Conservation (phyloP, 2,113 vertebrate species). For the Gymnogyps californianus region DNA sequence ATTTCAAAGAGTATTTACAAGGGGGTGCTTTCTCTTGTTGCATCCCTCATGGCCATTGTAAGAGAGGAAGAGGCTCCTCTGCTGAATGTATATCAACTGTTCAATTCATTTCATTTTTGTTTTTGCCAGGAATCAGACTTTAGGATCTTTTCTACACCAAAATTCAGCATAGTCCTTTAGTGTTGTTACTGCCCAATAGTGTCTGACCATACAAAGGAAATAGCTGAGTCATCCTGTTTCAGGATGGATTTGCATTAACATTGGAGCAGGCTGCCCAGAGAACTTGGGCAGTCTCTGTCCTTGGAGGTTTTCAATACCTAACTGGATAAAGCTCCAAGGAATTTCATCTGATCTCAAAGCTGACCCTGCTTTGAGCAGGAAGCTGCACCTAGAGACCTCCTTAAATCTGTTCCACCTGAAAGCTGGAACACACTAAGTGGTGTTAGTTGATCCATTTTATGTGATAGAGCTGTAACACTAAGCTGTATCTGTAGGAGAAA, state of each 20-base stretch:
- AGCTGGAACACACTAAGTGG: too few relatives aligned
- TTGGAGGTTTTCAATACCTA: not conserved
- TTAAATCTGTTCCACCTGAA: not conserved
- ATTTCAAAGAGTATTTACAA: not conserved
- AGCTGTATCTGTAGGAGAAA: not conserved
- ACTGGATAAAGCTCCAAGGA: not conserved
- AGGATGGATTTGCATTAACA: not conserved
- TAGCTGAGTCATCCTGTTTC: not conserved
- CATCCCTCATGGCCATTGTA: not conserved
- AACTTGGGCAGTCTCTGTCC: not conserved
- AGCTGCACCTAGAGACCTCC: not conserved
- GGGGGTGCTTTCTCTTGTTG: not conserved
- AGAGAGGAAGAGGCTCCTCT: not conserved
- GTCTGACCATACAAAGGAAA: not conserved
- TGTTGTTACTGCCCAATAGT: not conserved
- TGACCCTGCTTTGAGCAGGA: not conserved
- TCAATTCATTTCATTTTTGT: not conserved
- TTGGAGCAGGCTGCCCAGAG: not conserved
- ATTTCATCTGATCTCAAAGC: not conserved
- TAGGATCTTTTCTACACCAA: not conserved
- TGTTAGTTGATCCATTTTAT: not conserved
- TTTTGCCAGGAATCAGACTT: not conserved
- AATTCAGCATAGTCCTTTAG: not conserved
- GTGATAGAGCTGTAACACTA: not conserved
- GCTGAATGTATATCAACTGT: not conserved